Evolutionary conservation across 2,797 vertebrate genomes (phyloP).

Genomic region (Phyllotis vaccarum): DNA sequence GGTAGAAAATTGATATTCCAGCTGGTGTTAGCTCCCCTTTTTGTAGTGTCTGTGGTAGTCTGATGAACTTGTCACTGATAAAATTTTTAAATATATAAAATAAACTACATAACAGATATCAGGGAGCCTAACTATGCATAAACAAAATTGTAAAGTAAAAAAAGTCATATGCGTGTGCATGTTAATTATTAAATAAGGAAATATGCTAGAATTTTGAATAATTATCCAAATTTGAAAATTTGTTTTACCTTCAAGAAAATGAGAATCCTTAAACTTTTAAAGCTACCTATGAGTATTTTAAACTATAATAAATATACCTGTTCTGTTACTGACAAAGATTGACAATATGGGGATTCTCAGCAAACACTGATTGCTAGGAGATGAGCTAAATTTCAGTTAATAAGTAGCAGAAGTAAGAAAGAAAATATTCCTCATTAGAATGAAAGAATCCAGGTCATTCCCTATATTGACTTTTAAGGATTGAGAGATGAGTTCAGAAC

Average conservation of each 20-base stretch:
- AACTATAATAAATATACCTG: background rate
- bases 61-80: conserved; percentile 18
- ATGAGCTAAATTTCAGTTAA: background rate
- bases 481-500: background rate
- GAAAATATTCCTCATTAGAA: background rate
- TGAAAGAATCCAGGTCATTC: background rate
- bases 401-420: background rate
- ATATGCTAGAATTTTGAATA: background rate
- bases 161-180: background rate
- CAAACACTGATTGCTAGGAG: background rate
- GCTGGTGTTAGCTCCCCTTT: background rate
- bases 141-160: conserved; percentile 18
- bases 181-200: conserved; percentile 16
- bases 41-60: background rate
- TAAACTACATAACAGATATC: background rate
- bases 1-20: background rate
- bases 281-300: background rate
- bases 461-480: background rate
- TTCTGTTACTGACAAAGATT: background rate
- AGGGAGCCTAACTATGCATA: background rate
- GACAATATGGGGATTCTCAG: background rate
- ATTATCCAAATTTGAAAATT: background rate
- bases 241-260: background rate
- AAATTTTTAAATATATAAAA: conserved; percentile 16
- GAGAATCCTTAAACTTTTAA: conserved; percentile 1